Evolutionary conservation across 1,140 invertebrate species (phyloP).

Genomic region (Papilio machaon): DNA sequence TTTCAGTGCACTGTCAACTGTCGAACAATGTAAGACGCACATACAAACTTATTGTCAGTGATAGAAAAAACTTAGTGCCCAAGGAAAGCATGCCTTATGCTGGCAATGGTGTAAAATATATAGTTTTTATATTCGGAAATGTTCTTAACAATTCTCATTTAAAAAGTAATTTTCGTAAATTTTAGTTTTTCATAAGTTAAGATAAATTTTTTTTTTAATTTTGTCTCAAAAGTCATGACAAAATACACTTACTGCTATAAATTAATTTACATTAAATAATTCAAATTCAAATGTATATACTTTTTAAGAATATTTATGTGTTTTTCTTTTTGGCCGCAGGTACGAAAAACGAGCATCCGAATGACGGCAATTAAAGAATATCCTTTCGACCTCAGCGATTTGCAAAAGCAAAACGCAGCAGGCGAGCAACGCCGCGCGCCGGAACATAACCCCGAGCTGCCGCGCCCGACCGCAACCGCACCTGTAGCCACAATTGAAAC

Average conservation of each 20-base stretch:
- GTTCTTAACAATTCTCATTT: not conserved
- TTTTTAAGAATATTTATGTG: slow-evolving; percentile 9
- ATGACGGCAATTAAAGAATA: slow-evolving; percentile 82
- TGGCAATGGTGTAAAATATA: not conserved
- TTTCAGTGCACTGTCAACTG: slow-evolving; percentile 47
- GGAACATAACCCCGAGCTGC: slow-evolving; percentile 34
- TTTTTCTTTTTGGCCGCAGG: slow-evolving; percentile 57
- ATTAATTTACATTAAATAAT: not conserved
- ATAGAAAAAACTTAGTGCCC: not conserved
- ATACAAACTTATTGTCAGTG: slow-evolving; percentile 35
- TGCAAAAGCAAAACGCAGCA: slow-evolving; percentile 59
- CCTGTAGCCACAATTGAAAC: slow-evolving; percentile 20
- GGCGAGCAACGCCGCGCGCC: slow-evolving; percentile 32
- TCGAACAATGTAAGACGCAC: slow-evolving; percentile 44
- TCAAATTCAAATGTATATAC: not conserved
- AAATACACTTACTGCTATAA: not conserved
- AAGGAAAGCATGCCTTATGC: not conserved
- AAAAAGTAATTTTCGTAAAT: not conserved
- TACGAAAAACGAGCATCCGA: slow-evolving; percentile 76
- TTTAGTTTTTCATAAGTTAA: too few species aligned
- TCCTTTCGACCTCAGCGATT: slow-evolving; percentile 78
- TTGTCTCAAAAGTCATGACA: not conserved
- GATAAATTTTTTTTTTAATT: not conserved
- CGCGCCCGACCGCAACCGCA: slow-evolving; percentile 36
- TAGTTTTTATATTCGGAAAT: not conserved